Percentiles rank a stretch among this genome's conserved stretches.
Conservation (phyloP, 2,113 vertebrate species). For the Oncorhynchus clarkii region DNA sequence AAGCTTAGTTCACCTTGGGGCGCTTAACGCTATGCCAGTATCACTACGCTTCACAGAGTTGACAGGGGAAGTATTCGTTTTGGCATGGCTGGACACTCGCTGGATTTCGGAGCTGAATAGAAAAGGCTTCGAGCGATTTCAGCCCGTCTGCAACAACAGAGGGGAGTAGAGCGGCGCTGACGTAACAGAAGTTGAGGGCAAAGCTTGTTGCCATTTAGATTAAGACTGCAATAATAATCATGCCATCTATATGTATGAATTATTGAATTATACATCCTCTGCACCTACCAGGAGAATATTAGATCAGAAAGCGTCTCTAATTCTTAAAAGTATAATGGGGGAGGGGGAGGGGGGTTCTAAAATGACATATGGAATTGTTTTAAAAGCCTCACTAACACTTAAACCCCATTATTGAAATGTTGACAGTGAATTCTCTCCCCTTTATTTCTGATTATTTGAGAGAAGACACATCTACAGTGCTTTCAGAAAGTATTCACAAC, state of each 20-base stretch:
- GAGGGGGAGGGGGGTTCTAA: too few relatives aligned
- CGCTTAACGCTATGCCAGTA: slow-evolving; percentile 31
- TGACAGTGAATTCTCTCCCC: slow-evolving; percentile 14
- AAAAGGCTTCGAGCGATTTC: slow-evolving; percentile 34
- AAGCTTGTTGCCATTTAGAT: slow-evolving; percentile 52
- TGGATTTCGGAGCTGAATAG: slow-evolving; percentile 30
- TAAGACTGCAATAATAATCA: slow-evolving; percentile 47
- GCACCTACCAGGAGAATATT: slow-evolving; percentile 4
- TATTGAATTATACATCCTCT: slow-evolving; percentile 50
- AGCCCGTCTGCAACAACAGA: slow-evolving; percentile 11
- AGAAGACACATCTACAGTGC: not conserved
- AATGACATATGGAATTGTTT: too few relatives aligned
- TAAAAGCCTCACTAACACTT: slow-evolving; percentile 11
- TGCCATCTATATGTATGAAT: slow-evolving; percentile 54
- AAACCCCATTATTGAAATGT: slow-evolving; percentile 18
- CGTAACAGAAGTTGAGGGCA: slow-evolving; percentile 35
- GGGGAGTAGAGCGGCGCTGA: slow-evolving; percentile 40
- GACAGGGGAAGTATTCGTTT: slow-evolving; percentile 34
- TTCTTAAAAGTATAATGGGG: too few relatives aligned
- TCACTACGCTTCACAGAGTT: slow-evolving; percentile 42
- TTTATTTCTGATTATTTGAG: not conserved
- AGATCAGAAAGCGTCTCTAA: slow-evolving; percentile 33
- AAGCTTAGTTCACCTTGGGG: slow-evolving; percentile 29
- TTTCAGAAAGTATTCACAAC: too few relatives aligned
- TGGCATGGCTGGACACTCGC: slow-evolving; percentile 36